Conservation (phyloP, 2,888 invertebrate species). For the Gortyna flavago region DNA sequence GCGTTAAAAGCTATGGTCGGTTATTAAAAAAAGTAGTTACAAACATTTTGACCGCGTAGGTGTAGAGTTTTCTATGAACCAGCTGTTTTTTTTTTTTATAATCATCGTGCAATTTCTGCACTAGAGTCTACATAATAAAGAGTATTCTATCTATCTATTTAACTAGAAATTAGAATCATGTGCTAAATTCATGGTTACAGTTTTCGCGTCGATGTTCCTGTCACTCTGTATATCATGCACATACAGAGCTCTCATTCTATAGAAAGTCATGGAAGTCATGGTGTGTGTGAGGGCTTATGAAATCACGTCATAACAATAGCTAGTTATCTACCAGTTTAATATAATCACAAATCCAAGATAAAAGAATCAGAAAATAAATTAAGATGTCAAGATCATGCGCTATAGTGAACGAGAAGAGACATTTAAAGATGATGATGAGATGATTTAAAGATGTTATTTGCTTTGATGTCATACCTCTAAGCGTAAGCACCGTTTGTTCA, state of each 20-base stretch:
- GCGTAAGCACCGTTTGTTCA: slow-evolving; percentile 87
- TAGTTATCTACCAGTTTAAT: neutral
- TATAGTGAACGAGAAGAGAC: neutral
- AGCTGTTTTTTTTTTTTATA: neutral
- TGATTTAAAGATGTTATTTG: neutral
- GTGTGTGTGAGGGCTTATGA: neutral
- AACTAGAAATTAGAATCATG: no score
- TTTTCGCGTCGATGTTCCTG: no score
- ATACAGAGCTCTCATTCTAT: no score
- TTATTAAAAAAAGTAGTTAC: no score
- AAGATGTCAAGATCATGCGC: neutral
- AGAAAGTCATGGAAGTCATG: neutral
- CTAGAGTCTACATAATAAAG: no score
- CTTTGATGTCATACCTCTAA: slow-evolving; percentile 78
- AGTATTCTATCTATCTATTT: no score
- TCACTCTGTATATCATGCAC: neutral
- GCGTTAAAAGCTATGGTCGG: no score
- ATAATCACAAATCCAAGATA: neutral
- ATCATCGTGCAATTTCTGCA: neutral
- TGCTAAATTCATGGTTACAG: no score
- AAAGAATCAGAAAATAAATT: neutral
- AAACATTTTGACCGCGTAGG: neutral
- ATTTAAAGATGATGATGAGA: neutral
- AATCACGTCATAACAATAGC: slow-evolving; percentile 13
- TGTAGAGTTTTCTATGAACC: neutral